A percentile compares a stretch with the other conserved stretches of the same genome.
Evolutionary conservation across 2,888 invertebrate species (phyloP).

Genomic region (Ametastegia equiseti): DNA sequence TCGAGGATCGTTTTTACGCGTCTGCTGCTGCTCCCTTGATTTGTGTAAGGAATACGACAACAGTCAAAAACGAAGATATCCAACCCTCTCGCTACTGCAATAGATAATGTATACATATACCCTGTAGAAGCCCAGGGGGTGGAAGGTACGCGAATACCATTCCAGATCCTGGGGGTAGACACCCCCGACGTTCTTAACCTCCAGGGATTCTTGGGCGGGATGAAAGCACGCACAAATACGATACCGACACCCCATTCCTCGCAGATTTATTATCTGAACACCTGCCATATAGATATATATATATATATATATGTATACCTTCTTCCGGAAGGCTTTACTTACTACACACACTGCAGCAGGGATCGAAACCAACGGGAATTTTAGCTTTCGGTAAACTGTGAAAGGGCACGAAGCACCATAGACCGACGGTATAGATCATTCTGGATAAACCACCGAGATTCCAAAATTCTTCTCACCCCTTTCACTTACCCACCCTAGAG

Average conservation of each 20-base stretch:
- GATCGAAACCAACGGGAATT: not conserved
- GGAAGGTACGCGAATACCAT: not conserved
- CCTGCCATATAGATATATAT: slow-evolving; percentile 20
- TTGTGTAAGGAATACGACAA: not conserved
- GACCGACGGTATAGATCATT: not conserved
- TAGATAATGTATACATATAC: not conserved
- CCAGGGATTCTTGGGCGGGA: slow-evolving; percentile 53
- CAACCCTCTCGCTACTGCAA: not conserved
- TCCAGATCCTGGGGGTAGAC: slow-evolving; percentile 1
- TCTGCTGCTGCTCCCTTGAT: too few species aligned
- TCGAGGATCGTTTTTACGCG: not conserved
- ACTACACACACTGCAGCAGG: not conserved
- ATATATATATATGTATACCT: too few species aligned
- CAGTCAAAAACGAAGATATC: not conserved
- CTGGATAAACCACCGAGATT: not conserved
- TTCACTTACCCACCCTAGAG: too few species aligned
- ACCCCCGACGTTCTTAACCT: slow-evolving; percentile 44
- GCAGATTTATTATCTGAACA: slow-evolving; percentile 59
- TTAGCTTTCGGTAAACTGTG: not conserved
- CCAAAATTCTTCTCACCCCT: too few species aligned
- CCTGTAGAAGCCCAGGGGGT: too few species aligned
- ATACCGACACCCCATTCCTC: slow-evolving; percentile 61
- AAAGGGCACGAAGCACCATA: not conserved
- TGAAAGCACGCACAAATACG: slow-evolving; percentile 44
- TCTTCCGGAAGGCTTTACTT: not conserved